phyloP scores from a whole-genome alignment of 2,888 invertebrate species.

The Agrotis clavis region DNA sequence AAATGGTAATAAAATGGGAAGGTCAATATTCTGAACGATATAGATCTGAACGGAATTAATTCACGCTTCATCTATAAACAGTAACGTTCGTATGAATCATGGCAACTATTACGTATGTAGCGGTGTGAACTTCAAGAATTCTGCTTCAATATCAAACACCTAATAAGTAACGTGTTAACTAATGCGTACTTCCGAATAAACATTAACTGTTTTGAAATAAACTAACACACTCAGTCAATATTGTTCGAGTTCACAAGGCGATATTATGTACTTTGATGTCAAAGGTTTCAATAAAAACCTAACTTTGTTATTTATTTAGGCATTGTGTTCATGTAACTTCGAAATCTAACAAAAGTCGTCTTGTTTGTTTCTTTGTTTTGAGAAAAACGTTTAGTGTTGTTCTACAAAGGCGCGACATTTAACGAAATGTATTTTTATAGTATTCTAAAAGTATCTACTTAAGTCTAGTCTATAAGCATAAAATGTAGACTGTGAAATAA shows the following conservation, averaged over 20 bases:
- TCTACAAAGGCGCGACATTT: background rate
- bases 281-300: constrained; percentile 1
- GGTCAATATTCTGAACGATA: constrained; percentile 79
- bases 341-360: constrained; percentile 9
- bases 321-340: background rate
- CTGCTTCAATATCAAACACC: constrained; percentile 58
- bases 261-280: constrained; percentile 10
- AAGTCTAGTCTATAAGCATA: background rate
- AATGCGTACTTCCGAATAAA: constrained; percentile 62
- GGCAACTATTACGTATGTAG: constrained; percentile 11
- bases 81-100: constrained; percentile 66
- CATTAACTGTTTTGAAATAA: constrained; percentile 11
- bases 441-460: background rate
- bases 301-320: background rate
- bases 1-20: constrained; percentile 79
- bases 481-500: background rate
- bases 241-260: background rate
- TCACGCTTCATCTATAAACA: constrained; percentile 68
- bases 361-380: background rate
- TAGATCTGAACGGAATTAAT: constrained; percentile 75
- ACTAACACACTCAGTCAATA: background rate
- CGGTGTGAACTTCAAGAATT: constrained; percentile 53
- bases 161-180: constrained; percentile 53
- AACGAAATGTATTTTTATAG: background rate
- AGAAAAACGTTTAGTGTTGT: background rate